These are phyloP conservation scores for Agonum fuliginosum DNA, from an alignment of 2,888 invertebrate species.

Conservation along the genomic window DNA sequence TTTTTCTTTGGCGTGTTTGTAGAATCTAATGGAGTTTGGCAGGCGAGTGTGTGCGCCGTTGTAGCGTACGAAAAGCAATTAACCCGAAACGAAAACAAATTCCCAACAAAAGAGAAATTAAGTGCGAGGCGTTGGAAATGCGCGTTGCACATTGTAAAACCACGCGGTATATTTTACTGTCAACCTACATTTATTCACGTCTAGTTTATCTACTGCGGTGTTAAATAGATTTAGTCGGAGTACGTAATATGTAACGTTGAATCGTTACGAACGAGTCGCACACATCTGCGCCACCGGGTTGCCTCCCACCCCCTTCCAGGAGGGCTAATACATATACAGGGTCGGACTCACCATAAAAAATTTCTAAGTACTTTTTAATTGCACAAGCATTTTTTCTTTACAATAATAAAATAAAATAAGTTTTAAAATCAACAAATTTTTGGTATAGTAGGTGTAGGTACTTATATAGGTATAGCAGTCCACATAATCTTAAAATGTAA, in stretches of 20 bases:
- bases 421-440: too few species aligned
- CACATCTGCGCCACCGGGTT: conserved; percentile 67
- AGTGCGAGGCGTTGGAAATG: conserved; percentile 50
- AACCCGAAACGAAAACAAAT: conserved; percentile 58
- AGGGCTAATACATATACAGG: not conserved
- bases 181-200: conserved; percentile 60
- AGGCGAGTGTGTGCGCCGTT: conserved; percentile 1
- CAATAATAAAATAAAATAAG: too few species aligned
- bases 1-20: not conserved
- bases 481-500: too few species aligned
- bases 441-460: too few species aligned
- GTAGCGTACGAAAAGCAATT: conserved; percentile 57
- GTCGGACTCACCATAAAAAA: not conserved
- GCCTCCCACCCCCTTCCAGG: not conserved
- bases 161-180: conserved; percentile 59
- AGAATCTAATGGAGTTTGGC: not conserved
- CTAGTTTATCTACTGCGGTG: conserved; percentile 60
- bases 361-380: not conserved
- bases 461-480: too few species aligned
- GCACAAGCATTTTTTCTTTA: too few species aligned
- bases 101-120: conserved; percentile 58
- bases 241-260: conserved; percentile 63
- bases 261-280: conserved; percentile 67
- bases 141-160: conserved; percentile 51
- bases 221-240: conserved; percentile 59